Conservation (phyloP, 2,797 vertebrate genomes). For the Anguilla marmorata region DNA sequence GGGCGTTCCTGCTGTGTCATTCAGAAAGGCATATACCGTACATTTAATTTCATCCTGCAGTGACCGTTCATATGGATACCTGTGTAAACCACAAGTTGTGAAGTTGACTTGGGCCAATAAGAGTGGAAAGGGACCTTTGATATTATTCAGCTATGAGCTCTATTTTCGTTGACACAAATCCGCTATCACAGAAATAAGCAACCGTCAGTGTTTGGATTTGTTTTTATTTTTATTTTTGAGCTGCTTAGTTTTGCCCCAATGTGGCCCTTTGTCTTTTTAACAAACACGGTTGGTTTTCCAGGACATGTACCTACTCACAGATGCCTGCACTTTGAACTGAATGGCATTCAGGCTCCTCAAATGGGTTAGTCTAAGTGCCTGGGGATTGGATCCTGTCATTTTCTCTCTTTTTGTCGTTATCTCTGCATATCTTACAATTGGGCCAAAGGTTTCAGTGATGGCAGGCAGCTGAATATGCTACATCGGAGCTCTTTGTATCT, state of each 20-base stretch:
- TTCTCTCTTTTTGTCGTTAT: background rate
- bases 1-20: background rate
- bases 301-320: background rate
- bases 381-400: background rate
- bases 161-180: background rate
- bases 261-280: background rate
- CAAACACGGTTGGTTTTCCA: background rate
- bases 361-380: background rate
- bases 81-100: background rate
- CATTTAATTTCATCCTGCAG: background rate
- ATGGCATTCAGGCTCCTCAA: background rate
- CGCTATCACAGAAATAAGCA: background rate
- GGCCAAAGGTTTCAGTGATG: background rate
- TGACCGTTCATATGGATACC: too few species aligned
- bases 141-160: background rate
- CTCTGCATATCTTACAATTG: background rate
- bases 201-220: background rate
- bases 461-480: background rate
- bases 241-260: background rate
- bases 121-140: too few species aligned
- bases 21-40: background rate
- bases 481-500: background rate
- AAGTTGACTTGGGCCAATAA: too few species aligned
- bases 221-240: background rate
- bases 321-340: background rate